phyloP scores from a whole-genome alignment of 2,797 vertebrate species.

The Ctenosaura bakeri region DNA sequence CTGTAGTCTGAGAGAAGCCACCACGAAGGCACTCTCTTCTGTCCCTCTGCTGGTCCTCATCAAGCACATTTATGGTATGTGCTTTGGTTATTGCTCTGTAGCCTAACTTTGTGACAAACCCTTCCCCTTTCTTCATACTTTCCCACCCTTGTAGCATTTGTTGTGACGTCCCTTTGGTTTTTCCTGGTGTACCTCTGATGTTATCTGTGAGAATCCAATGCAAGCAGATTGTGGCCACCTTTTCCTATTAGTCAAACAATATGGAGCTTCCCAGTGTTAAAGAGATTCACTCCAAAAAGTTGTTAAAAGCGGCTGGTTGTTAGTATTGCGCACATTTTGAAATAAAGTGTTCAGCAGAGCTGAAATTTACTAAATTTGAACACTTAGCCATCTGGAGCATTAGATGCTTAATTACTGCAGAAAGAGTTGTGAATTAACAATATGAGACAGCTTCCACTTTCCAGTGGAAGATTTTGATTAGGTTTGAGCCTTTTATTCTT shows the following conservation, averaged over 20 bases:
- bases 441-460: constrained; percentile 70
- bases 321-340: constrained; percentile 73
- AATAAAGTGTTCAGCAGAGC: constrained; percentile 68
- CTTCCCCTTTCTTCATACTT: neutral
- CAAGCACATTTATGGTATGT: no score
- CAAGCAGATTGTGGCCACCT: neutral
- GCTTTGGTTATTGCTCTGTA: neutral
- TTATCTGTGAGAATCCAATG: constrained; percentile 11
- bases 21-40: neutral
- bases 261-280: constrained; percentile 52
- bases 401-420: constrained; percentile 78
- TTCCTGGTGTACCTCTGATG: neutral
- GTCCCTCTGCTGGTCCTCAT: neutral
- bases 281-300: constrained; percentile 44
- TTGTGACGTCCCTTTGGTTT: neutral
- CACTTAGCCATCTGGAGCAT: constrained; percentile 79
- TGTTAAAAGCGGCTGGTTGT: constrained; percentile 60
- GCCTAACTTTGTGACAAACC: neutral
- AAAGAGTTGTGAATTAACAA: constrained; percentile 77
- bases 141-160: neutral
- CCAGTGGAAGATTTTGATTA: constrained; percentile 58
- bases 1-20: no score
- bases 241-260: neutral
- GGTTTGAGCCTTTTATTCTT: constrained; percentile 67
- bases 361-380: constrained; percentile 80